A percentile compares a stretch with the other conserved stretches of the same genome.
Evolutionary conservation across 2,113 vertebrate genomes (phyloP).

Genomic region (Hemiprocne comata): DNA sequence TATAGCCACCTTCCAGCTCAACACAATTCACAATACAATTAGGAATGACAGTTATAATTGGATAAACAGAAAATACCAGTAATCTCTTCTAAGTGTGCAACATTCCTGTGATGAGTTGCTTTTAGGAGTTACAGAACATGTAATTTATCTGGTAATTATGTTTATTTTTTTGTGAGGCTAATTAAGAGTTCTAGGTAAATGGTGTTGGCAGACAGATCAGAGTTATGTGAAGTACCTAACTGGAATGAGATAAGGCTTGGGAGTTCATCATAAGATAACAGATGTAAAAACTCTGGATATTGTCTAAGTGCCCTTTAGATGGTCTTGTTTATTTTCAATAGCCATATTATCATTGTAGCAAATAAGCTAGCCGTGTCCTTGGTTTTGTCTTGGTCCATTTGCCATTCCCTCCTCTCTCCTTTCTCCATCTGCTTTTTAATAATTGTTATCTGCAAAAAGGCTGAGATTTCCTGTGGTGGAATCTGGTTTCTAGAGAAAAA

Average conservation of each 20-base stretch:
- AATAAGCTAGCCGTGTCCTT: background rate
- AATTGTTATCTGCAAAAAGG: background rate
- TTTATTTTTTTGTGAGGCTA: conserved; percentile 71
- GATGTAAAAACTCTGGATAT: background rate
- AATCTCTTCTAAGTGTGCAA: conserved; percentile 64
- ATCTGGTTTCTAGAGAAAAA: background rate
- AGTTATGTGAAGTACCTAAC: conserved; percentile 61
- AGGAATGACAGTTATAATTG: conserved; percentile 58
- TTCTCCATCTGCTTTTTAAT: background rate
- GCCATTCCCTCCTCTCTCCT: background rate
- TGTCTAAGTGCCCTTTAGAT: background rate
- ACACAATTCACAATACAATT: conserved; percentile 51
- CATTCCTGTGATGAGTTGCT: conserved; percentile 73
- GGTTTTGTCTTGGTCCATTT: background rate
- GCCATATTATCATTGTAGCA: background rate
- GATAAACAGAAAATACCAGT: conserved; percentile 77
- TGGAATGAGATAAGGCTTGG: conserved; percentile 48
- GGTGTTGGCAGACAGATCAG: conserved; percentile 62
- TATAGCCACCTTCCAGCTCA: conserved; percentile 1
- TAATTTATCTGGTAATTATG: conserved; percentile 70
- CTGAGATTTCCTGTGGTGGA: background rate
- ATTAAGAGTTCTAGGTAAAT: conserved; percentile 73
- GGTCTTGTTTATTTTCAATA: background rate
- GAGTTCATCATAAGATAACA: conserved; percentile 17
- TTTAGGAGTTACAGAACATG: conserved; percentile 72